phyloP scores from a whole-genome alignment of 2,888 invertebrate species.

The Clepsis dumicolana region DNA sequence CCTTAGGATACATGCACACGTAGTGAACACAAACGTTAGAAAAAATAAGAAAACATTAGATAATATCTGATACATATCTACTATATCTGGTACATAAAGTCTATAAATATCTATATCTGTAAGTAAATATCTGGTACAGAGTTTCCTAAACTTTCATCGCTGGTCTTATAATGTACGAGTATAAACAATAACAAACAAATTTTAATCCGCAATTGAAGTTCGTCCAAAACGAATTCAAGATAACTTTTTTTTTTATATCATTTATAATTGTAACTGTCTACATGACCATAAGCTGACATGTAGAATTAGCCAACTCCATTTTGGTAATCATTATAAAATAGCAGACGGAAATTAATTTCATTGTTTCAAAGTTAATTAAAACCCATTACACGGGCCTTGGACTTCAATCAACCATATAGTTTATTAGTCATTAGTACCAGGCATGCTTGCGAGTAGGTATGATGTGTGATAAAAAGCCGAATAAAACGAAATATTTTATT shows the following conservation, averaged over 20 bases:
- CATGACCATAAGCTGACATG: constrained; percentile 14
- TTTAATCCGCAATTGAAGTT: not conserved
- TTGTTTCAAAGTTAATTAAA: constrained; percentile 41
- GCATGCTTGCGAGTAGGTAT: constrained; percentile 3
- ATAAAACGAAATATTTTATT: not conserved
- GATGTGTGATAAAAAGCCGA: not conserved
- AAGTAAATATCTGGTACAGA: no score
- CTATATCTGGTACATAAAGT: no score
- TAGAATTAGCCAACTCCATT: constrained; percentile 20
- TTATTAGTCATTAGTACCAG: constrained; percentile 8
- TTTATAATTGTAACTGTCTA: constrained; percentile 25
- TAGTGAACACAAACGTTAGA: no score
- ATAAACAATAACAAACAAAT: no score
- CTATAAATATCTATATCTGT: no score
- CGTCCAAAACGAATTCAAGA: not conserved
- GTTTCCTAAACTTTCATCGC: no score
- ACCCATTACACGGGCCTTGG: constrained; percentile 30
- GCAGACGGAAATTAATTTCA: constrained; percentile 27
- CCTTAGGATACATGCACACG: no score
- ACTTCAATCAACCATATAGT: constrained; percentile 31
- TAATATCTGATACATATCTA: no score
- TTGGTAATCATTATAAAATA: constrained; percentile 23
- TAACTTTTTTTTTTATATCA: constrained; percentile 9
- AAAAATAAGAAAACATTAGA: no score
- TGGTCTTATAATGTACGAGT: no score